Base-by-base conservation (phyloP, 2,797 vertebrate species). In the Manis crassicaudata region DNA sequence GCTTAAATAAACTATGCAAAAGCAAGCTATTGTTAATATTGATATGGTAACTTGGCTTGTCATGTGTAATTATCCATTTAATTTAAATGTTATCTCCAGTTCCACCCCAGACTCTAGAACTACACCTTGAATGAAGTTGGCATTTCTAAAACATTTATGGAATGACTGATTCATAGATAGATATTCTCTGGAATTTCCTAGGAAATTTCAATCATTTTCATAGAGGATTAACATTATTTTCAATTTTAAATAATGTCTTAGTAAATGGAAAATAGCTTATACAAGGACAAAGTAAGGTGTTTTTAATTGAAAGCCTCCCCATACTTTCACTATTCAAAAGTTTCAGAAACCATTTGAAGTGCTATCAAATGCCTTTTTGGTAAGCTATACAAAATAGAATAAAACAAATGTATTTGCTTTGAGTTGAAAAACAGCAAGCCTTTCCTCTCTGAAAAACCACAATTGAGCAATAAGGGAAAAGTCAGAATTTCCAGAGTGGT, bases 381-480 rank as follows among this genome's bases (percentile, higher is more conserved):
- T 68, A 84, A 25, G 14, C 16, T 79, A 79, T 60, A 54, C 40
- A 82, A 92, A 90, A 86, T 37, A 86, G 37, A 88, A 32, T 75
- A 82, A n/a, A 3, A 90, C 75, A 73, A n/a, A 40, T 79, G 29
- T 77, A 85, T 81, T 81, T 76, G 62, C 77, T 93, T 75, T 89
- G 50, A 60, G 20, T 87, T 92, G 32, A 67, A 90, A 96, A 83
- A 29, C 1, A 88, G 20, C 20, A 94, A 93, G 52, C 3, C 27
- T 96, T 92, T 90, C 12, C n/a, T 75, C 65, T 89, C 29, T 86
- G 43, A 46, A 72, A 93, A 96, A 88, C 46, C 77, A 83, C 17
- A 84, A 67, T 21, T 87, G 80, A 84, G 21, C 37, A 87, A 72
- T 67, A 58, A 75, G 52, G 21, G 17, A 65, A 94, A 88, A 81